phyloP scores from a whole-genome alignment of 2,888 invertebrate species.

The Trichacis sp. region DNA sequence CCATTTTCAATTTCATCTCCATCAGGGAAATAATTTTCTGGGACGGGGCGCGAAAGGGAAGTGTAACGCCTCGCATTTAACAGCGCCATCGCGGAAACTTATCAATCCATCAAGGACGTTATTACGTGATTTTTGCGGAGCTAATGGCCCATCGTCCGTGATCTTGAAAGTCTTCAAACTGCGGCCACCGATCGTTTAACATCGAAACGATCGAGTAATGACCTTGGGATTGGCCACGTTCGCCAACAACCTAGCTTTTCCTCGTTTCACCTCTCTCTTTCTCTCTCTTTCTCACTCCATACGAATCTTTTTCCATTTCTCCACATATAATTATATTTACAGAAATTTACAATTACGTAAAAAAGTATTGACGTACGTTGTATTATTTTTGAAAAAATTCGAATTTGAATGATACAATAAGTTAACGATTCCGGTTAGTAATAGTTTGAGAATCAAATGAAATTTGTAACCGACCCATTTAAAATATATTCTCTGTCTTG shows the following conservation, averaged over 20 bases:
- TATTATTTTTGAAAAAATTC: too few species aligned
- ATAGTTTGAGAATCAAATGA: too few species aligned
- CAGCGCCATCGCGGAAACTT: slow-evolving; percentile 10
- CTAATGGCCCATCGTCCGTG: slow-evolving; percentile 17
- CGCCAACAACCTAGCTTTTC: slow-evolving; percentile 9
- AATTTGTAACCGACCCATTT: too few species aligned
- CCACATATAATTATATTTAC: too few species aligned
- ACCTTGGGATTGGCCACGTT: slow-evolving; percentile 9
- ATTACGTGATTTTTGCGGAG: slow-evolving; percentile 10
- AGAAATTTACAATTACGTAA: too few species aligned
- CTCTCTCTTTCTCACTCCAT: not conserved
- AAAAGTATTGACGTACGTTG: too few species aligned
- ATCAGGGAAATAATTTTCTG: not conserved
- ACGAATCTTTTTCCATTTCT: too few species aligned
- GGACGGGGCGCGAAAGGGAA: not conserved
- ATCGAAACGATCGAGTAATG: slow-evolving; percentile 31
- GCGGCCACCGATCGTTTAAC: slow-evolving; percentile 27
- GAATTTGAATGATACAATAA: too few species aligned
- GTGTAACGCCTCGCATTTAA: slow-evolving; percentile 5
- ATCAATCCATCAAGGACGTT: slow-evolving; percentile 19
- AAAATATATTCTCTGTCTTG: too few species aligned
- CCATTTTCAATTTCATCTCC: not conserved
- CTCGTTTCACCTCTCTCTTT: slow-evolving; percentile 3
- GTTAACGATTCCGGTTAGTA: too few species aligned
- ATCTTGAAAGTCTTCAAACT: slow-evolving; percentile 29